phyloP scores from a whole-genome alignment of 2,797 vertebrate genomes.

The Micropoecilia bifurca region DNA sequence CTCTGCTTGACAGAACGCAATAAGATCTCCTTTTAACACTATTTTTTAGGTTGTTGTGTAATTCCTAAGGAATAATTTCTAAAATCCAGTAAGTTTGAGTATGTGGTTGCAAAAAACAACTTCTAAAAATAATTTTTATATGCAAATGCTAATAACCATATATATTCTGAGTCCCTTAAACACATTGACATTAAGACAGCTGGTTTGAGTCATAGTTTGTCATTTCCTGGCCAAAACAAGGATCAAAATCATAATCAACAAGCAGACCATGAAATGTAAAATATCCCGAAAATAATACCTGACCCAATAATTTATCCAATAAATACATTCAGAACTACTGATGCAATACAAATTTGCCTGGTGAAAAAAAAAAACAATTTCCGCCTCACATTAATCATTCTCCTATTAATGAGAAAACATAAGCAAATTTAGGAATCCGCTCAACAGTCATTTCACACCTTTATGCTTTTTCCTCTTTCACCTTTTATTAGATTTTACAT shows the following conservation, averaged over 20 bases:
- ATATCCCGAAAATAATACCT: background rate
- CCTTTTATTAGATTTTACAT: conserved; percentile 30
- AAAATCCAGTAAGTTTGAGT: background rate
- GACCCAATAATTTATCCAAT: background rate
- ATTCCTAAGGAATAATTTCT: background rate
- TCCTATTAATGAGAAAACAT: background rate
- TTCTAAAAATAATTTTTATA: background rate
- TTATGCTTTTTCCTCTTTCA: conserved; percentile 20
- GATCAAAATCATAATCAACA: background rate
- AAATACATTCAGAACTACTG: background rate
- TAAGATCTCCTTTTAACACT: background rate
- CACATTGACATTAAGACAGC: background rate
- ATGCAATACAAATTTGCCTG: background rate
- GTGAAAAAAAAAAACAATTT: background rate
- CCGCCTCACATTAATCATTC: background rate
- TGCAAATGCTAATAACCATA: background rate
- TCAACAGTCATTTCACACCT: background rate
- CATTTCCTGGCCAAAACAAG: background rate
- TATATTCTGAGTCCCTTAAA: background rate
- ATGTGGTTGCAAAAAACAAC: background rate
- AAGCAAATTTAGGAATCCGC: background rate
- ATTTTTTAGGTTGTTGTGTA: background rate
- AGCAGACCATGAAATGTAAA: background rate
- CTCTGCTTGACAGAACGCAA: background rate
- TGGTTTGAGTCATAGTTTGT: background rate